Evolutionary conservation across 2,888 invertebrate species (phyloP), one percentile per base, ranked within the genome.

Genomic region (Villa cingulata): DNA sequence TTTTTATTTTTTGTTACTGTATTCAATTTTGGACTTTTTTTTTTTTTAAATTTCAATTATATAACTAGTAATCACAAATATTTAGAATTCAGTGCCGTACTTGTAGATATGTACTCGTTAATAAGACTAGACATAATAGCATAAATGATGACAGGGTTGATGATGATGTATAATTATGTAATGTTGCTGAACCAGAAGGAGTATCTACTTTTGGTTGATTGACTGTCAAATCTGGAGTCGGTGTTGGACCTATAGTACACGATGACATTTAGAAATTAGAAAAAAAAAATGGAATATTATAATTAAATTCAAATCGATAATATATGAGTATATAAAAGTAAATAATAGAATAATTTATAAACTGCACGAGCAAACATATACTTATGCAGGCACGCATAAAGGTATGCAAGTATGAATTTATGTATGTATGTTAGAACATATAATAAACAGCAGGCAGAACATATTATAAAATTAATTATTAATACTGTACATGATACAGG

Each of bases 61-160:
- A 34, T 19, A 41, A 48, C 48, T 43, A 48, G 43, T 48, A 48
- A 48, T 43, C 48, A 48, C 48, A 18, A 27, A 27, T n/a, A 17
- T n/a, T 17, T 23, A 36, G 40, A 29, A 39, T 27, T 48, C 48
- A 48, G 44, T 48, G 48, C 7, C 36, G 29, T 41, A 48, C n/a
- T n/a, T n/a, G n/a, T 14, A 48, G 20, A 27, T 19, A 40, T 36
- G 36, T 40, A 37, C 16, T 41, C 34, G 42, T 34, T 43, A 41
- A 40, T 41, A 48, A 40, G 37, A 48, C 48, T 44, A 48, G 37
- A 44, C 39, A 44, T 44, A 38, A 27, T 40, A 44, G 36, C 23
- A 15, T n/a, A 3, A 32, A 12, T 32, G 7, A 2, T 44, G 29
- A 27, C 39, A n/a, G 3, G 12, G 18, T 29, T 41, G 44, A 27